Evolutionary conservation across 2,888 invertebrate species (phyloP).

Genomic region (Drepana falcataria): DNA sequence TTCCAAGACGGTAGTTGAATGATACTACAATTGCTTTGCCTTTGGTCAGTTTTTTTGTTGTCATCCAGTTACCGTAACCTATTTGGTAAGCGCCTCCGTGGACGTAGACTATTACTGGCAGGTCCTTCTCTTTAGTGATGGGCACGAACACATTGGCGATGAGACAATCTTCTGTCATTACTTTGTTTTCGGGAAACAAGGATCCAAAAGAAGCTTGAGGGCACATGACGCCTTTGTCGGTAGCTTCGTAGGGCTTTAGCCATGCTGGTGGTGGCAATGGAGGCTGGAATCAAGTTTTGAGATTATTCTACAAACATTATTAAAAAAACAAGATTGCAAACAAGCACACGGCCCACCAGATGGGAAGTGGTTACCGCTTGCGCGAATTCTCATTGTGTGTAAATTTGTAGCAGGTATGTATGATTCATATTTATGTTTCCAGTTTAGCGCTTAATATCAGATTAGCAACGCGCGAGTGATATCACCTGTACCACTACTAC

Average conservation of each 20-base stretch:
- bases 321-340: too few species aligned
- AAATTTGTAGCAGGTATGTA: too few species aligned
- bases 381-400: too few species aligned
- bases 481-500: too few species aligned
- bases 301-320: neutral
- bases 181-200: neutral
- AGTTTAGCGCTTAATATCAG: too few species aligned
- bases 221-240: conserved; percentile 27
- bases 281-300: conserved; percentile 25
- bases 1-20: conserved; percentile 34
- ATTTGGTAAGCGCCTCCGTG: conserved; percentile 33
- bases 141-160: conserved; percentile 48
- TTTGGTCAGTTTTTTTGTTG: conserved; percentile 16
- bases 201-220: conserved; percentile 19
- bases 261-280: conserved; percentile 35
- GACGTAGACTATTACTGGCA: conserved; percentile 29
- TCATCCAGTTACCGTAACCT: conserved; percentile 17
- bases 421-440: too few species aligned
- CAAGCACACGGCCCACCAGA: too few species aligned
- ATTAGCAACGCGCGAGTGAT: too few species aligned
- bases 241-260: conserved; percentile 25
- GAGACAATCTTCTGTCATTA: conserved; percentile 43
- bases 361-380: too few species aligned
- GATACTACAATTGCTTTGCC: conserved; percentile 23
- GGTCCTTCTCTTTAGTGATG: conserved; percentile 29